A percentile compares a stretch with the other conserved stretches of the same genome.
Evolutionary conservation across 1,140 invertebrate species (phyloP).

Genomic region (Psix sp.): DNA sequence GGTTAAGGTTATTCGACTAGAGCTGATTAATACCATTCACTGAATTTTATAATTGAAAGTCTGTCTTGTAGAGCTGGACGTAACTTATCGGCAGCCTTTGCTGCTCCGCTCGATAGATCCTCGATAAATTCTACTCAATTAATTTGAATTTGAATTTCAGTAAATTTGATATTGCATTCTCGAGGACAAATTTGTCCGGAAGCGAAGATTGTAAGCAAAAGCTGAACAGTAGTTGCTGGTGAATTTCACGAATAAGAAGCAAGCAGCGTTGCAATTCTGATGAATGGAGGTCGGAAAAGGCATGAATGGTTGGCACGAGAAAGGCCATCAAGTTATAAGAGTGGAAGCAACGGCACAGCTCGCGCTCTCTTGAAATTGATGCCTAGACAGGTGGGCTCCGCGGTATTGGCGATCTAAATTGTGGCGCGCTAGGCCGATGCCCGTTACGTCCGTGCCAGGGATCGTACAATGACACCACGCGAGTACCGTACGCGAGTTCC

Average conservation of each 20-base stretch:
- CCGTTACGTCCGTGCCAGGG: slow-evolving; percentile 34
- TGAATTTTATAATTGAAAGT: slow-evolving; percentile 59
- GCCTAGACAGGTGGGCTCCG: slow-evolving; percentile 40
- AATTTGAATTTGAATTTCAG: too few species aligned
- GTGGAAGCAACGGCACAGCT: slow-evolving; percentile 11
- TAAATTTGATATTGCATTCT: too few species aligned
- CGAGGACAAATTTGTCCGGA: too few species aligned
- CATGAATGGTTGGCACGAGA: slow-evolving; percentile 36
- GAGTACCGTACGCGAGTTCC: slow-evolving; percentile 24
- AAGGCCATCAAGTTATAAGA: slow-evolving; percentile 17
- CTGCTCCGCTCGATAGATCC: slow-evolving; percentile 14
- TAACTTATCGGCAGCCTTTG: slow-evolving; percentile 43
- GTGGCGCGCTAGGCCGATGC: slow-evolving; percentile 8
- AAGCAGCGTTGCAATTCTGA: too few species aligned
- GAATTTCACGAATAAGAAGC: too few species aligned
- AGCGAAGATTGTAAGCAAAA: too few species aligned
- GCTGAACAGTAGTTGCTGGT: too few species aligned
- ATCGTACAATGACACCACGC: slow-evolving; percentile 38
- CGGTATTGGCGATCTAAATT: slow-evolving; percentile 35
- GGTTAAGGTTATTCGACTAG: slow-evolving; percentile 55
- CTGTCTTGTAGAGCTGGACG: slow-evolving; percentile 41
- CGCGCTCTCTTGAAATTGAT: slow-evolving; percentile 28
- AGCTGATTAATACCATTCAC: slow-evolving; percentile 56
- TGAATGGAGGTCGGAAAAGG: slow-evolving; percentile 46
- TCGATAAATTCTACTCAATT: too few species aligned